A percentile compares a stretch with the other conserved stretches of the same genome.
Conservation (phyloP, 64 coral and sea anemone genomes). For the Exaiptasia diaphana region DNA sequence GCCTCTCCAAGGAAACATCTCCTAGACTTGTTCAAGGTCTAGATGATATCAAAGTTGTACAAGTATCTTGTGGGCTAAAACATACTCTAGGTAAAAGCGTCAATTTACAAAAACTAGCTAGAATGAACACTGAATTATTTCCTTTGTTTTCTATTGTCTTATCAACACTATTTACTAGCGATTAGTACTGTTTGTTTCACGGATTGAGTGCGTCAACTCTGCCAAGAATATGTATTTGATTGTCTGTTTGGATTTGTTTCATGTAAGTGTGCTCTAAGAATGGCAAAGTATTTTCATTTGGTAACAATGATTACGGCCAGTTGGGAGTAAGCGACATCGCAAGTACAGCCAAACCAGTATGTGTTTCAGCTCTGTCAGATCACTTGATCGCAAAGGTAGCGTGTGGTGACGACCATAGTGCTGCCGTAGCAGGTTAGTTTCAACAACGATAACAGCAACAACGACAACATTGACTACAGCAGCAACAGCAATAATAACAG, state of each 20-base stretch:
- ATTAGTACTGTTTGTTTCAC: too few species aligned
- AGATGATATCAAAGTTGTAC: slow-evolving; percentile 42
- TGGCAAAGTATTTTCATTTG: slow-evolving; percentile 81
- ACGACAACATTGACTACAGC: too few species aligned
- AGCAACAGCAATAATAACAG: background rate
- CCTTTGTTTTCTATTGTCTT: too few species aligned
- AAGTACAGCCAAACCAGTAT: slow-evolving; percentile 15
- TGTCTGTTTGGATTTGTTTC: too few species aligned
- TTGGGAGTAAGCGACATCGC: slow-evolving; percentile 32
- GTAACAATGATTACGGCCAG: slow-evolving; percentile 86
- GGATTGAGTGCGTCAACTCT: too few species aligned
- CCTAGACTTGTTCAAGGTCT: slow-evolving; percentile 75
- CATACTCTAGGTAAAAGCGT: slow-evolving; percentile 94
- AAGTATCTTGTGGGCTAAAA: slow-evolving; percentile 75
- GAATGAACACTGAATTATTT: too few species aligned
- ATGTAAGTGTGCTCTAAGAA: slow-evolving; percentile 67
- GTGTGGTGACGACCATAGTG: slow-evolving; percentile 81
- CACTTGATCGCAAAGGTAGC: slow-evolving; percentile 50
- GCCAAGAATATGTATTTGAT: too few species aligned
- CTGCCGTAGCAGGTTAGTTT: slow-evolving; percentile 75
- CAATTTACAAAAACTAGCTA: too few species aligned
- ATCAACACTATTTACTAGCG: too few species aligned
- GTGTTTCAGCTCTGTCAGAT: slow-evolving; percentile 32
- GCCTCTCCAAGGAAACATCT: slow-evolving; percentile 52
- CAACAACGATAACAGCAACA: too few species aligned